Percentiles rank a stretch among this genome's conserved stretches.
phyloP scores from a whole-genome alignment of 2,797 vertebrate genomes.

The Micromesistius poutassou region DNA sequence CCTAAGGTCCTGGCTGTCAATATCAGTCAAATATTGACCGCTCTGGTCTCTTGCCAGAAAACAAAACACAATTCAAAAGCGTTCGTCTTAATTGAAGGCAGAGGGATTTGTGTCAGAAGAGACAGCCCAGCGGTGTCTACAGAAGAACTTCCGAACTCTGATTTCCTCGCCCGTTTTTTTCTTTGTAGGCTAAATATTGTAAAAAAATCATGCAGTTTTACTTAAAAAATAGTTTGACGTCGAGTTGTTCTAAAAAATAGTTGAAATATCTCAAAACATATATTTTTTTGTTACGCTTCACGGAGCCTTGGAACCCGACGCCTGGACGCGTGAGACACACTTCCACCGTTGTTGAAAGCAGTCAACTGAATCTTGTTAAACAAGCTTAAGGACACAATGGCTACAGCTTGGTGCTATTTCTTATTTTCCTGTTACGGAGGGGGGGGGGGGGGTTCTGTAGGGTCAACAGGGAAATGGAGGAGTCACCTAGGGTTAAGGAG shows the following conservation, averaged over 20 bases:
- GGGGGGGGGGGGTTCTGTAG: slow-evolving; percentile 5
- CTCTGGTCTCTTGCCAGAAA: slow-evolving; percentile 23
- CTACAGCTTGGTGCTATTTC: slow-evolving; percentile 69
- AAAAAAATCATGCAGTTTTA: slow-evolving; percentile 79
- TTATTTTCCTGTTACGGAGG: slow-evolving; percentile 36
- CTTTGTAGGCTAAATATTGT: slow-evolving; percentile 71
- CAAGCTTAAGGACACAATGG: slow-evolving; percentile 74
- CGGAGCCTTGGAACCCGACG: slow-evolving; percentile 48
- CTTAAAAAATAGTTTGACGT: slow-evolving; percentile 68
- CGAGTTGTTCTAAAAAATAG: slow-evolving; percentile 70
- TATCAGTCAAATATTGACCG: slow-evolving; percentile 37
- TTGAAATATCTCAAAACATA: slow-evolving; percentile 57
- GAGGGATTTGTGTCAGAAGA: slow-evolving; percentile 63
- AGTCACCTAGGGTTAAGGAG: background rate
- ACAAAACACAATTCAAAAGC: slow-evolving; percentile 17
- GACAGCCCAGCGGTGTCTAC: slow-evolving; percentile 61
- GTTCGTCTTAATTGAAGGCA: slow-evolving; percentile 72
- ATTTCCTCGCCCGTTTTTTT: slow-evolving; percentile 59
- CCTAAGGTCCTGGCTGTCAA: slow-evolving; percentile 58
- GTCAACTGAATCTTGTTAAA: slow-evolving; percentile 64
- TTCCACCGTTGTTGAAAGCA: slow-evolving; percentile 60
- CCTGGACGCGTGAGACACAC: slow-evolving; percentile 33
- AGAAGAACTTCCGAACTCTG: slow-evolving; percentile 40
- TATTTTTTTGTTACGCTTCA: slow-evolving; percentile 13
- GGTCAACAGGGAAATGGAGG: slow-evolving; percentile 8